Evolutionary conservation across 2,797 vertebrate genomes (phyloP).

Genomic region (Alfaro cultratus): DNA sequence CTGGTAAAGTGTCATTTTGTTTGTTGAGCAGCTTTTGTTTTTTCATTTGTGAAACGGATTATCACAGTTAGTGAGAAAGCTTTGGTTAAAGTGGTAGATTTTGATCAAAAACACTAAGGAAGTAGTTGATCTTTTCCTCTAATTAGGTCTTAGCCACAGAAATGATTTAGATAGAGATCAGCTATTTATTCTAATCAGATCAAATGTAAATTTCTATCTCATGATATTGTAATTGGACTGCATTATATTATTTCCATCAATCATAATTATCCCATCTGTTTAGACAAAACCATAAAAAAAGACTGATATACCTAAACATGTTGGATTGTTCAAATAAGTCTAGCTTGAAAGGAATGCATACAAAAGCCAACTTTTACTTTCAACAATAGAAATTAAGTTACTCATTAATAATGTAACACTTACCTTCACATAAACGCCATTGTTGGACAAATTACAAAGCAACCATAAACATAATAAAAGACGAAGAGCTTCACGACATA

Average conservation of each 20-base stretch:
- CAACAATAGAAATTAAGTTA: too few species aligned
- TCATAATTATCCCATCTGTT: slow-evolving; percentile 54
- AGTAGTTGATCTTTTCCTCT: slow-evolving; percentile 29
- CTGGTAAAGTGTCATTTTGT: slow-evolving; percentile 13
- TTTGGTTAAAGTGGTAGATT: slow-evolving; percentile 28
- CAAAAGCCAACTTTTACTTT: not conserved
- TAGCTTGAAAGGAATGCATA: not conserved
- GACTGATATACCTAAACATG: not conserved
- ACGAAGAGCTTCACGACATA: too few species aligned
- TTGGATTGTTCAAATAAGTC: not conserved
- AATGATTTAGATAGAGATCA: slow-evolving; percentile 46
- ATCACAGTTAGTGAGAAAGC: slow-evolving; percentile 2
- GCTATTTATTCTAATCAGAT: slow-evolving; percentile 58
- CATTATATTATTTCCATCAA: slow-evolving; percentile 29
- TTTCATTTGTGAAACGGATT: slow-evolving; percentile 5
- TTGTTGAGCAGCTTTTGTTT: not conserved
- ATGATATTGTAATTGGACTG: slow-evolving; percentile 66
- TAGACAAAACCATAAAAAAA: slow-evolving; percentile 43
- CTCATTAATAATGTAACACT: too few species aligned
- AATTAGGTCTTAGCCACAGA: slow-evolving; percentile 24
- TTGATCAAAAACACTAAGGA: slow-evolving; percentile 31
- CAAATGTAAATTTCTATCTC: slow-evolving; percentile 64
- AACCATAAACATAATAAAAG: too few species aligned
- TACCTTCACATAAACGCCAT: too few species aligned
- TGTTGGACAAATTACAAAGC: too few species aligned